Evolutionary conservation across 2,113 vertebrate species (phyloP), one percentile per base, ranked within the genome.

Genomic region (Onychostruthus taczanowskii): DNA sequence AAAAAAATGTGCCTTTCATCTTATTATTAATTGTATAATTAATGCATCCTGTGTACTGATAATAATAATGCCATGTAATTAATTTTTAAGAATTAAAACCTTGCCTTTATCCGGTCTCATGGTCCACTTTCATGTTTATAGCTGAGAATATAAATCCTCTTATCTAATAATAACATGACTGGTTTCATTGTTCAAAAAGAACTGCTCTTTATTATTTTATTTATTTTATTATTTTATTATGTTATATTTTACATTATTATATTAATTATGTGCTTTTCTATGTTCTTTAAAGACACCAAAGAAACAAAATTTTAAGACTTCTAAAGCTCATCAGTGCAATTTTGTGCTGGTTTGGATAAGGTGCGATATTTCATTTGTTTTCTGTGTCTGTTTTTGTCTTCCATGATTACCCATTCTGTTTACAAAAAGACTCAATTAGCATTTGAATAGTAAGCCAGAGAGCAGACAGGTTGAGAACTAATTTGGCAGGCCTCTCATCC

Each of bases 61-160:
- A 98, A 98, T 96, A 98, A 97, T 98, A 98, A 98, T 98, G 97
- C 97, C 97, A 96, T 98, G 97, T 98, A 98, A 98, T 98, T 98
- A 98, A 98, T 98, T 98, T 98, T 98, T 97, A 97, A 98, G 98
- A 98, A 98, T 98, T 98, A 97, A 98, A 98, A 97, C 97, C 95
- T 98, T 96, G 94, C 96, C 95, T 98, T 98, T 98, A 98, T 98
- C 97, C 87, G 6, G 97, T 93, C 95, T 97, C 95, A 84, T 97
- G 96, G 97, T 98, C 97, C 97, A 98, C 97, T 98, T 98, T 98
- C 95, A 97, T 98, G 97, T 98, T 98, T 98, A 97, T 96, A 97
- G 88, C 97, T 97, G 94, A 97, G 97, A 97, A 86, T 97, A 94
- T 97, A 98, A 98, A 98, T 98, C 97, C 97, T 97, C 98, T 98